Evolutionary conservation across 2,888 invertebrate genomes (phyloP), one percentile per base, ranked within the genome.

Genomic region (Limulus polyphemus): DNA sequence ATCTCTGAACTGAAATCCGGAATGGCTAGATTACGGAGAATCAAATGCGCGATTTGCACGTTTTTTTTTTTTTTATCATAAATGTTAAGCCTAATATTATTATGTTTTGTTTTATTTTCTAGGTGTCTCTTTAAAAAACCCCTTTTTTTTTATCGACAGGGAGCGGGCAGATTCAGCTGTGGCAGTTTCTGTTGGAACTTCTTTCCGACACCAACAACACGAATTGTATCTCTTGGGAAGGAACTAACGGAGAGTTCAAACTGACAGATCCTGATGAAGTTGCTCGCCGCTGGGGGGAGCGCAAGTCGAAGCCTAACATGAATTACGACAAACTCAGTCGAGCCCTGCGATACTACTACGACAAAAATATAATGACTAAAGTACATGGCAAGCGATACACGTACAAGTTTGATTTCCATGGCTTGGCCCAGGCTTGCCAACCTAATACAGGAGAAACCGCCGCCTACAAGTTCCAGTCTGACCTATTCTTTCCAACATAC

Each of bases 341-440:
- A 71, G 98, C 98, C 59, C 82, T 97, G 75, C 88, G 92, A 85
- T 99, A 99, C 80, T 99, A 99, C 82, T 99, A 99, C 82, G 99
- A 99, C 84, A 99, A 99, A 82, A 99, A 98, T 81, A 99, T 99
- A 77, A 99, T 99, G 98, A 97, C 97, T 72, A 99, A 99, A 81
- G 93, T 93, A 59, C 98, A 99, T 75, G 99, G 99, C 70, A 93
- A 93, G 77, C 82, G 93, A 75, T 95, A 95, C 81, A 94, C 95
- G 69, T 95, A 95, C 84, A 94, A 94, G 79, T 99, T 99, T 81
- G 98, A 99, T 83, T 67, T 67, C 54, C 65, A 68, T 49, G 71
- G 70, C 11, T 59, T 70, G 54, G 69, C 69, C 7, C 70, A 70
- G 59, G 70, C 70, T 9, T 69, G 66, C 32, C 70, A 70, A 59